Conservation (phyloP, 1,140 invertebrate species). For the Nasonia vitripennis region DNA sequence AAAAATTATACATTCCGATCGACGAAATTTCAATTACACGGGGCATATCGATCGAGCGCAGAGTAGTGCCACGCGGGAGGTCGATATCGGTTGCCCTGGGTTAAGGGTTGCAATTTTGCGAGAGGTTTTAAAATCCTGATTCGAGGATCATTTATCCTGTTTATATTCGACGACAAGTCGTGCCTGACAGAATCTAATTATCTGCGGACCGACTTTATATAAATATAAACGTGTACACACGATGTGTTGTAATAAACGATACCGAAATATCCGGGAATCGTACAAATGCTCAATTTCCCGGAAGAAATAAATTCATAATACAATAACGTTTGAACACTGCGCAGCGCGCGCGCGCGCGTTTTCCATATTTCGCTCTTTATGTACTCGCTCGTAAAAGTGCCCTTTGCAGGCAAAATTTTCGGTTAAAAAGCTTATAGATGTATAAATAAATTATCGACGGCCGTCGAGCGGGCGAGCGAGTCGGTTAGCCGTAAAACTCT, state of each 20-base stretch:
- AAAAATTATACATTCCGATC: conserved; percentile 14
- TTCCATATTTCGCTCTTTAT: conserved; percentile 38
- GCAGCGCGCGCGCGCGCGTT: conserved; percentile 1
- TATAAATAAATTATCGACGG: conserved; percentile 45
- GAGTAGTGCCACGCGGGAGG: not conserved
- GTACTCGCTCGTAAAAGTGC: conserved; percentile 27
- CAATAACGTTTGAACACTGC: conserved; percentile 6
- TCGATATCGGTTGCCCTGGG: not conserved
- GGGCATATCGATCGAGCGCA: not conserved
- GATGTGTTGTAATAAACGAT: not conserved
- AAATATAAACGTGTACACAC: no score
- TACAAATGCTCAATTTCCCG: not conserved
- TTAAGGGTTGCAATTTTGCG: not conserved
- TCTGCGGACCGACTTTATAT: no score
- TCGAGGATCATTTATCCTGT: no score
- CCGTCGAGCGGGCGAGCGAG: not conserved
- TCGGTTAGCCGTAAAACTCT: conserved; percentile 31
- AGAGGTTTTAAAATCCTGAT: no score
- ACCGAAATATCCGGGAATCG: not conserved
- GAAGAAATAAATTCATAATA: conserved; percentile 18
- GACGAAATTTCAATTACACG: conserved; percentile 45
- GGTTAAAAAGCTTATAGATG: conserved; percentile 46
- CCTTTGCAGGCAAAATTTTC: conserved; percentile 37
- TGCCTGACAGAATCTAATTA: no score
- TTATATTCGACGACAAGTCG: no score